A percentile compares a stretch with the other conserved stretches of the same genome.
These are phyloP conservation scores for Brachylomia viminalis DNA, from an alignment of 2,888 invertebrate species.

Conservation along the genomic window DNA sequence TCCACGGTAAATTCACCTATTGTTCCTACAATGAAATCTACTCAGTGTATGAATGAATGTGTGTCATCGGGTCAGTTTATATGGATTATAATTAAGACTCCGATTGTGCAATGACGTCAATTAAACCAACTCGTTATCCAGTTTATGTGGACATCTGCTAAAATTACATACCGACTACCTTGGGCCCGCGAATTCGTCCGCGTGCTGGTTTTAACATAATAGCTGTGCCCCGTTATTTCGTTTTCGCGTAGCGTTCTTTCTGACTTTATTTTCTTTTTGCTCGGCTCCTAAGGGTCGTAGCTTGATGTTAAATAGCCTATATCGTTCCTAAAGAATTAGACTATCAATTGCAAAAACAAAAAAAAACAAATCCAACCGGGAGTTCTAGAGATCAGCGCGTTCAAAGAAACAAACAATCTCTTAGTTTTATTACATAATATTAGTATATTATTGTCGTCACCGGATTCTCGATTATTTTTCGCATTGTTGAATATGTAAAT, in stretches of 20 bases:
- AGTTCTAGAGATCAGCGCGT: not conserved
- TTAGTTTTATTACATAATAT: not conserved
- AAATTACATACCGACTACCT: conserved; percentile 17
- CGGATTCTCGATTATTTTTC: conserved; percentile 8
- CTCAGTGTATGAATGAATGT: conserved; percentile 63
- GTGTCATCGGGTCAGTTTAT: conserved; percentile 72
- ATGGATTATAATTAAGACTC: conserved; percentile 69
- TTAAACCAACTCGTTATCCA: conserved; percentile 39
- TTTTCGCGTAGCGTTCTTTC: not conserved
- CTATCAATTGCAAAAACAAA: not conserved
- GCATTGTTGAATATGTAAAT: not conserved
- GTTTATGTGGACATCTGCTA: conserved; percentile 21
- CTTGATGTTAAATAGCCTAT: not conserved
- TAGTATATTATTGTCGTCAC: not conserved
- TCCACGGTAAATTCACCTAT: conserved; percentile 60
- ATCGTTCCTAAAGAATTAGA: not conserved
- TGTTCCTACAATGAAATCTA: conserved; percentile 63
- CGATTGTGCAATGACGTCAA: conserved; percentile 62
- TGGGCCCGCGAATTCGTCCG: not conserved
- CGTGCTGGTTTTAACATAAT: not conserved
- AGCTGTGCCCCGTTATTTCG: not conserved
- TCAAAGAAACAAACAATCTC: not conserved
- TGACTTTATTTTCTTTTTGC: not conserved
- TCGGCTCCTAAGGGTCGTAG: not conserved
- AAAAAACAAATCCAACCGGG: not conserved